Evolutionary conservation across 2,888 invertebrate species (phyloP), one percentile per base, ranked within the genome.

Genomic region (Iselma pallidipennis): DNA sequence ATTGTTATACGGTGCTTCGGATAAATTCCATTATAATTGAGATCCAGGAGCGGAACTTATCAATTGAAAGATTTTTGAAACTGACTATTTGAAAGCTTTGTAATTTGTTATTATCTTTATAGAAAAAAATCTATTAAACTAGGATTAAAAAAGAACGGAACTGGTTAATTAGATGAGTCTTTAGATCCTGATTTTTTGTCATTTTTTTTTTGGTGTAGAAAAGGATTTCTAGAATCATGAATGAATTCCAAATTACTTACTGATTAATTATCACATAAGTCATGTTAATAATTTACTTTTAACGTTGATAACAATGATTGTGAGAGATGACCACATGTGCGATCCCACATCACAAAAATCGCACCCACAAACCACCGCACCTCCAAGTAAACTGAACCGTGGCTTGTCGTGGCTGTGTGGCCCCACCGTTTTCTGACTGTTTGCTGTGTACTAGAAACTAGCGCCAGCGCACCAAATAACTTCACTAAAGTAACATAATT

Each of bases 321-420:
- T 66, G 60, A 66, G 66, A 68, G 65, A 67, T 70, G 67, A 73
- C 74, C 74, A 75, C 75, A 75, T 72, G 75, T 74, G 74, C 72
- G 72, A 72, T 68, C 69, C 67, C 69, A 66, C 68, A 66, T 71
- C 53, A 61, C 55, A 31, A 56, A 51, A 61, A 42, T 19, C 60
- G 55, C 59, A 49, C 56, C 64, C 51, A 60, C 55, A 55, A 63
- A 49, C 59, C 31, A 53, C 63, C 59, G 63, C 63, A 63, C 63
- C 63, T 63, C 59, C 57, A 53, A 57, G 57, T 60, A 33, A 57
- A 64, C 64, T 60, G 55, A 60, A 42, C 57, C 14, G 59, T 59
- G n/a, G n/a, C n/a, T n/a, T n/a, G n/a, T n/a, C n/a, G n/a, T n/a
- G n/a, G n/a, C n/a, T 63, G 59, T 57, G 49, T 59, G 57, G 59